A percentile compares a stretch with the other conserved stretches of the same genome.
phyloP scores from a whole-genome alignment of 2,888 invertebrate genomes.

The Scaptomyza polygonia region DNA sequence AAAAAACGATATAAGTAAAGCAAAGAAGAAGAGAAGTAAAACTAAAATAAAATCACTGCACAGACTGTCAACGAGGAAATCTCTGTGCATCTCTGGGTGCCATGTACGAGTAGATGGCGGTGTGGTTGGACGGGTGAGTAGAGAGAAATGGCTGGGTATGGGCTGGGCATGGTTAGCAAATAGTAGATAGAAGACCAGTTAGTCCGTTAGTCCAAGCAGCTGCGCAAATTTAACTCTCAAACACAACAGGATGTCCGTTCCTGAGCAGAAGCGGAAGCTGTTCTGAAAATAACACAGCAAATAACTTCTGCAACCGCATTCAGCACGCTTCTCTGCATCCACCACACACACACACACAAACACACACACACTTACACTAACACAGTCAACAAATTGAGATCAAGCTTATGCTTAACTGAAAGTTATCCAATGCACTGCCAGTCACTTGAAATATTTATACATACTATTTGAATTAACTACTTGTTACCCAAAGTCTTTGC shows the following conservation, averaged over 20 bases:
- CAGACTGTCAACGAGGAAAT: constrained; percentile 25
- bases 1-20: neutral
- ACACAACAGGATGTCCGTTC: constrained; percentile 73
- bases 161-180: neutral
- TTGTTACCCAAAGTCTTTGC: neutral
- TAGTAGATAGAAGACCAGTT: constrained; percentile 30
- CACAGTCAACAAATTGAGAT: constrained; percentile 21
- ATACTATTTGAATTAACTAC: constrained; percentile 9
- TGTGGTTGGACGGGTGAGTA: neutral
- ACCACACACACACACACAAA: constrained; percentile 9
- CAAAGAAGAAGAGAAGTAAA: neutral
- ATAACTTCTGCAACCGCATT: constrained; percentile 80
- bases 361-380: too few species aligned
- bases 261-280: constrained; percentile 72
- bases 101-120: neutral
- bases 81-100: constrained; percentile 8
- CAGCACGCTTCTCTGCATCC: constrained; percentile 51
- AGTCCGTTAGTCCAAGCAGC: constrained; percentile 47
- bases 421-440: constrained; percentile 14
- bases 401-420: constrained; percentile 19
- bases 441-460: constrained; percentile 1
- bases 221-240: constrained; percentile 74
- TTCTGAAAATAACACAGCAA: constrained; percentile 81
- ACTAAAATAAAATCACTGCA: constrained; percentile 15
- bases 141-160: neutral